Base-by-base conservation (phyloP, 2,888 invertebrate genomes). In the Phengaris arion region DNA sequence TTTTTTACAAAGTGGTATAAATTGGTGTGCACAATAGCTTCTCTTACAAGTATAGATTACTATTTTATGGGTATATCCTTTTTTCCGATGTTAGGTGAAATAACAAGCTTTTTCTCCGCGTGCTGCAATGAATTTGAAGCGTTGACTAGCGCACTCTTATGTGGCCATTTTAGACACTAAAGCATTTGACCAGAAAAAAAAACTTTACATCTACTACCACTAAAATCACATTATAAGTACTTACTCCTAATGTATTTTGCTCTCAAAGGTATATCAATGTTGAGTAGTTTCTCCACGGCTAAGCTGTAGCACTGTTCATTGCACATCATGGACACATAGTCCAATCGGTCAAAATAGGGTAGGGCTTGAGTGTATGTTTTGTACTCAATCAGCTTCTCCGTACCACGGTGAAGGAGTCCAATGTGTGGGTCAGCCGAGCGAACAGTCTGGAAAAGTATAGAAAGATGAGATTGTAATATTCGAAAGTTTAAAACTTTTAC, bases 271-370 rank as follows among this genome's bases (percentile, higher is more conserved):
- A 98, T 95, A 54, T 99, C 98, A 79, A 99, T 98, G 83, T 99
- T 99, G 0, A 99, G 94, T 2, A 99, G 94, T 83, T 99, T 99
- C 88, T 99, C 99, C 0, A 99, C 97, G 0, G 99, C 99, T 77
- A 99, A 86, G 0, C 98, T 98, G 90, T 97, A 99, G 84, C 98
- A 98, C 85, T 99, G 99, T 86, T 99, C 99, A 86, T 99, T 99
- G 90, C 98, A 98, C 99, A 99, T 99, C 99, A 99, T 99, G 0
- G 99, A 99, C 0, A 99, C 99, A 85, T 99, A 99, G 92, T 99
- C 99, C 75, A 99, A 93, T 0, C 99, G 96, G 93, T 99, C 99
- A 86, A 99, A 99, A 91, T 99, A 99, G 0, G 99, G 99, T 81
- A 99, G 90, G 0, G 99, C 99, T 89, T 99, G 99, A 2, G 97